A percentile compares a stretch with the other conserved stretches of the same genome.
Evolutionary conservation across 2,113 vertebrate genomes (phyloP).

Genomic region (Spilogale gracilis): DNA sequence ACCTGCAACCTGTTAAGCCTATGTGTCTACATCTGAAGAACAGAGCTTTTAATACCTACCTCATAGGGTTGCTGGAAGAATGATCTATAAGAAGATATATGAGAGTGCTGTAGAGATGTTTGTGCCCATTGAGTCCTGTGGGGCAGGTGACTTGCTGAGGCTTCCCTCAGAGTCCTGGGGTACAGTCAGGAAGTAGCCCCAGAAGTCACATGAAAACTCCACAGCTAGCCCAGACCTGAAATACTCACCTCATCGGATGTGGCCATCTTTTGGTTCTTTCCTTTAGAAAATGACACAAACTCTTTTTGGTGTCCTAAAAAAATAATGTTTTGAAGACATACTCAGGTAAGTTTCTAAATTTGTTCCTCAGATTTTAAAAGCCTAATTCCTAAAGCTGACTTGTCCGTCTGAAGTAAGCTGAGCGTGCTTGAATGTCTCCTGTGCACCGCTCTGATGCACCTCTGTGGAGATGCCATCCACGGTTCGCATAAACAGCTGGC

Average conservation of each 20-base stretch:
- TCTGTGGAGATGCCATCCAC: constrained; percentile 47
- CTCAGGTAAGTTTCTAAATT: constrained; percentile 58
- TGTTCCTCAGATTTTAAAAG: constrained; percentile 65
- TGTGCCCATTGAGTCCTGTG: background rate
- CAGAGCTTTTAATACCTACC: background rate
- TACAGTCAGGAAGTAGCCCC: background rate
- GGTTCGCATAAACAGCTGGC: constrained; percentile 54
- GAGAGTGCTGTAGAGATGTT: background rate
- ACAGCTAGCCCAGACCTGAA: background rate
- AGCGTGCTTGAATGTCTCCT: constrained; percentile 44
- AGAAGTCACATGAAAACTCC: background rate
- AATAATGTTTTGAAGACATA: constrained; percentile 64
- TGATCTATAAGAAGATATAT: accelerated
- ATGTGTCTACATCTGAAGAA: constrained; percentile 3
- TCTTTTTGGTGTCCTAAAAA: background rate
- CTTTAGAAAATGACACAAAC: background rate
- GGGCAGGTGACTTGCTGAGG: background rate
- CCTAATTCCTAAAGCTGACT: constrained; percentile 64
- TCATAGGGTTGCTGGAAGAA: background rate
- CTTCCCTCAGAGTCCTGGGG: background rate
- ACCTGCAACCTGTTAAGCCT: background rate
- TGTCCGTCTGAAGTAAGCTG: constrained; percentile 3
- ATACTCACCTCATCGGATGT: background rate
- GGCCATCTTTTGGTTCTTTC: background rate
- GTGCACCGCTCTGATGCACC: constrained; percentile 42